Base-by-base conservation (phyloP, 1,140 invertebrate genomes). In the Tetramorium simillimum region DNA sequence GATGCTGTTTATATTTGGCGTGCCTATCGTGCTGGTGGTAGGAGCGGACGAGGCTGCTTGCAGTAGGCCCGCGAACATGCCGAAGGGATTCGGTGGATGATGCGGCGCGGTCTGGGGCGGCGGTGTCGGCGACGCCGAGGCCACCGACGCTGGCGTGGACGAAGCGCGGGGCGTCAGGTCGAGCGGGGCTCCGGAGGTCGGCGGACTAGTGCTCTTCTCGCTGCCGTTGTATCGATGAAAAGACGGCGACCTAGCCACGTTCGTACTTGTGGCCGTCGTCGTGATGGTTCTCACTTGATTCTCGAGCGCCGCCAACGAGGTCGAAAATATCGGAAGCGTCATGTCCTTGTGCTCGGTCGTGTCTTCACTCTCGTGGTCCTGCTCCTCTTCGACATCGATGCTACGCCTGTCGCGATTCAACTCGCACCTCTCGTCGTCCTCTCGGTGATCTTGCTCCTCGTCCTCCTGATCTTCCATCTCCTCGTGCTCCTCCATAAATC, bases 241-340 rank as follows among this genome's bases (percentile, higher is more conserved):
- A 86, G 95, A 90, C 91, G 96, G 88, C 93, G 93, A 85, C 95
- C 96, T 93, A 95, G 96, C 93, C 92, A 95, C 95, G 95, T 92
- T 96, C 95, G 95, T 91, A 96, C 95, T 91, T 96, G 95, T 94
- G 95, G 95, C 93, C 7, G 93, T 94, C 4, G 95, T 96, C 81
- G 97, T 97, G 92, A 97, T 96, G 77, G 96, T 97, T 93, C 97
- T 96, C 89, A 97, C 96, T 95, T 97, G 97, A 92, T 97, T 97
- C 91, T 97, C 97, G 9, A 97, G 96, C 65, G 97, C 97, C 76
- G 97, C 97, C 81, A 98, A 95, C 43, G 97, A 97, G 0, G 97
- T 96, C 3, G 96, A 97, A 93, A 97, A 97, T 80, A 95, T 96
- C 3, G 95, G 94, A 93, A 96, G 92, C 92, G 95, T 76, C 7